Conservation (phyloP, 2,797 vertebrate genomes). For the Acestrorhynchus altus region DNA sequence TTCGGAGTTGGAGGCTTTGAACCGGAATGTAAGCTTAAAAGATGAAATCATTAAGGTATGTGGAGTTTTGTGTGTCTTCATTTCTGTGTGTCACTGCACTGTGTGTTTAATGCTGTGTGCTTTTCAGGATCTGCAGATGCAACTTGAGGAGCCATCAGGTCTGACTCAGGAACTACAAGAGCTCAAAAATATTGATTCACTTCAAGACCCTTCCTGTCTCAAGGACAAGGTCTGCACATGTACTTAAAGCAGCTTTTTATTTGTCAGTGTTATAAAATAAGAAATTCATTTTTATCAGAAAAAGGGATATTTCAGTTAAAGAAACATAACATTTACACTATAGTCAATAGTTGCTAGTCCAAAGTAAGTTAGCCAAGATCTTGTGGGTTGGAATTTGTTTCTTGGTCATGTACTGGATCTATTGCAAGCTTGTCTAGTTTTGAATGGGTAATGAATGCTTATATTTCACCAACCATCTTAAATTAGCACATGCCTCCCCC, state of each 20-base stretch:
- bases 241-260: not conserved
- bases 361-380: too few relatives aligned
- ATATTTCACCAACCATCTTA: not conserved
- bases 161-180: constrained; percentile 86
- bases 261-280: not conserved
- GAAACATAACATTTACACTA: too few relatives aligned
- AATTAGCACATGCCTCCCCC: not conserved
- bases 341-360: too few relatives aligned
- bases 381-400: too few relatives aligned
- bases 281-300: not conserved
- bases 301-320: not conserved
- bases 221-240: constrained; percentile 72
- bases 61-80: constrained; percentile 17
- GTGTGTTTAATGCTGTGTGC: not conserved
- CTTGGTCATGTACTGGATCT: not conserved
- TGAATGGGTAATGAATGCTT: not conserved
- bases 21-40: constrained; percentile 82
- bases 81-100: not conserved
- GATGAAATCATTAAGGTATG: constrained; percentile 88
- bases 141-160: constrained; percentile 84
- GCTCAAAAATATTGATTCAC: constrained; percentile 80
- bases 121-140: constrained; percentile 85
- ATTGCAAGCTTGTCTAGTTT: not conserved
- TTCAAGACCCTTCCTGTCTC: constrained; percentile 66
- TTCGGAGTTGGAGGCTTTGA: constrained; percentile 78